Evolutionary conservation across 2,113 vertebrate genomes (phyloP).

Genomic region (Paramormyrops kingsleyae): DNA sequence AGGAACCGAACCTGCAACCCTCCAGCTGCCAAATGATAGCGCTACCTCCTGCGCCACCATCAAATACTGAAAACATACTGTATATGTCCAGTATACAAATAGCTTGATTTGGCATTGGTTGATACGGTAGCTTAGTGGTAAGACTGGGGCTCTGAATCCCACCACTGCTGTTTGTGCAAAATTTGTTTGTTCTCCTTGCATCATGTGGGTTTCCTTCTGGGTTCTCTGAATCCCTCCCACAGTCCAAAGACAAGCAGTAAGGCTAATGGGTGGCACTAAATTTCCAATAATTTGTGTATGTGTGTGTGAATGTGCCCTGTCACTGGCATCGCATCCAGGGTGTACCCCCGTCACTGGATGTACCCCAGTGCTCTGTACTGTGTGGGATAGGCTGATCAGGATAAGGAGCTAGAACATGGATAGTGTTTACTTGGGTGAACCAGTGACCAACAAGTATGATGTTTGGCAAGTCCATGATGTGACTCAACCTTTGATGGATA

Average conservation of each 20-base stretch:
- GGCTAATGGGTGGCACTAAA: background rate
- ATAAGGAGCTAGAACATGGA: background rate
- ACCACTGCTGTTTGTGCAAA: background rate
- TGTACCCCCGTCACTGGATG: background rate
- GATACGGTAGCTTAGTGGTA: background rate
- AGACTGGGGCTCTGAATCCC: background rate
- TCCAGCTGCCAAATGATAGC: too few relatives aligned
- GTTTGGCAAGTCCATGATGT: background rate
- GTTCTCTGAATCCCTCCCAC: background rate
- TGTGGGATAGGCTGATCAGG: background rate
- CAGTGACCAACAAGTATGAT: background rate
- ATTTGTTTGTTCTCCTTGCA: background rate
- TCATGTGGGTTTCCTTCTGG: background rate
- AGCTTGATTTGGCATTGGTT: background rate
- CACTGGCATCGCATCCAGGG: background rate
- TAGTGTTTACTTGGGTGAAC: background rate
- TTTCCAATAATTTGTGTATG: background rate
- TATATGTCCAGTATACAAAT: background rate
- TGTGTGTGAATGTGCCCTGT: background rate
- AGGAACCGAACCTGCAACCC: too few relatives aligned
- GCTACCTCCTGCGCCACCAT: too few relatives aligned
- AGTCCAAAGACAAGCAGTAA: background rate
- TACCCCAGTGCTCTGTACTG: background rate
- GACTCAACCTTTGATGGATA: background rate
- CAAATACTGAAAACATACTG: background rate